Evolutionary conservation across 2,888 invertebrate species (phyloP).

Genomic region (Aspidapion aeneum): DNA sequence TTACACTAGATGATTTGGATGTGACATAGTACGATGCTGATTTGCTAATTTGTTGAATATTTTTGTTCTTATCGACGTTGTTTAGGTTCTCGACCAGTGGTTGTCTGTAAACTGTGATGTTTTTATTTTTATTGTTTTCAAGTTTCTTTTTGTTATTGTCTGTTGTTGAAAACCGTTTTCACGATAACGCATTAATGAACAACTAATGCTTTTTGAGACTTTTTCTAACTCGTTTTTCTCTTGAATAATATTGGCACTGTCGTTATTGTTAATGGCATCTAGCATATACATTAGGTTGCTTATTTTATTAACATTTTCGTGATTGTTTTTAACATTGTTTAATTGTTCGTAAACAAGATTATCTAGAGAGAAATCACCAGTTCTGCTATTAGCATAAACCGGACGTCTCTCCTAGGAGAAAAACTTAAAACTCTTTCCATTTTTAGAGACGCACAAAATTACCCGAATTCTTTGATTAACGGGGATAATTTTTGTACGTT

Average conservation of each 20-base stretch:
- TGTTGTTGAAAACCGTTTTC: slow-evolving; percentile 91
- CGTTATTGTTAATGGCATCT: slow-evolving; percentile 60
- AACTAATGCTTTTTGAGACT: slow-evolving; percentile 91
- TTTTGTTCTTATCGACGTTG: slow-evolving; percentile 81
- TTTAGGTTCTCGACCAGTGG: slow-evolving; percentile 77
- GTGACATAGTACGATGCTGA: slow-evolving; percentile 41
- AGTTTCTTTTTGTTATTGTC: slow-evolving; percentile 92
- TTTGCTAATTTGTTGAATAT: slow-evolving; percentile 49
- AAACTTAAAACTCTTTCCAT: slow-evolving; percentile 98
- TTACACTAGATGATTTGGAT: slow-evolving; percentile 38
- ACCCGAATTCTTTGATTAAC: background rate
- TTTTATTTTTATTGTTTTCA: slow-evolving; percentile 86
- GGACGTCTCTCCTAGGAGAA: slow-evolving; percentile 86
- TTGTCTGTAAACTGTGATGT: slow-evolving; percentile 70
- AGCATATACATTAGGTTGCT: slow-evolving; percentile 40
- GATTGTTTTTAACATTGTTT: slow-evolving; percentile 88
- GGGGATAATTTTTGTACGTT: background rate
- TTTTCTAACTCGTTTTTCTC: slow-evolving; percentile 83
- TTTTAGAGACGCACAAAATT: too few species aligned
- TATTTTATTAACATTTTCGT: slow-evolving; percentile 60
- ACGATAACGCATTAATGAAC: slow-evolving; percentile 92
- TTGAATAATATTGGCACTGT: slow-evolving; percentile 80
- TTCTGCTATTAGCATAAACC: slow-evolving; percentile 57
- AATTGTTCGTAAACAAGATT: slow-evolving; percentile 91
- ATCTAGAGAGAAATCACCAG: slow-evolving; percentile 77